Percentiles rank a stretch among this genome's conserved stretches.
phyloP scores from a whole-genome alignment of 2,113 vertebrate species.

The Pedetes capensis region DNA sequence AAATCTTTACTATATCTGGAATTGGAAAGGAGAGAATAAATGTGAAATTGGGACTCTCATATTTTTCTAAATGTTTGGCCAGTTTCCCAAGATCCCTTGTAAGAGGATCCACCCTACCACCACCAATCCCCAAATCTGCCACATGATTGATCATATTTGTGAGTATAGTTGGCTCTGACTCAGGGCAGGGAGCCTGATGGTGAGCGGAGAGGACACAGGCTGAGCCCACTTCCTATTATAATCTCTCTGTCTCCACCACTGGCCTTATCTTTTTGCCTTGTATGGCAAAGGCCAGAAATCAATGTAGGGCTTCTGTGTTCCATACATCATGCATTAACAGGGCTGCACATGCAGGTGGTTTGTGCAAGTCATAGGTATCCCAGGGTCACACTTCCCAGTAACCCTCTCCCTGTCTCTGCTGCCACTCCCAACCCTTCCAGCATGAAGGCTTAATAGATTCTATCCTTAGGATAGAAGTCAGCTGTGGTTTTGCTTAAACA shows the following conservation, averaged over 20 bases:
- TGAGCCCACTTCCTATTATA: no score
- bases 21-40: not conserved
- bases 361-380: not conserved
- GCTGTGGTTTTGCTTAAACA: not conserved
- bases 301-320: not conserved
- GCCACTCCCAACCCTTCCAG: not conserved
- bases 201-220: rapidly evolving
- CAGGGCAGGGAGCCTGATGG: not conserved
- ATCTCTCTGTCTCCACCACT: not conserved
- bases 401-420: not conserved
- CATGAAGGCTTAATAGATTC: not conserved
- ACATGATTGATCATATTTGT: not conserved
- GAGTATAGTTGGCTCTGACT: not conserved
- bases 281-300: not conserved
- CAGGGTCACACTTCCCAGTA: not conserved
- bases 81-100: not conserved
- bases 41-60: not conserved
- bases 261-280: not conserved
- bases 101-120: not conserved
- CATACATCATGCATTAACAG: rapidly evolving
- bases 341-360: not conserved
- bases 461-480: not conserved
- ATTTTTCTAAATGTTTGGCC: not conserved
- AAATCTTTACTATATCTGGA: slow-evolving; percentile 15
- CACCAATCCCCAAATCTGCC: not conserved